Conservation (phyloP, 2,797 vertebrate species). For the Nasua narica region DNA sequence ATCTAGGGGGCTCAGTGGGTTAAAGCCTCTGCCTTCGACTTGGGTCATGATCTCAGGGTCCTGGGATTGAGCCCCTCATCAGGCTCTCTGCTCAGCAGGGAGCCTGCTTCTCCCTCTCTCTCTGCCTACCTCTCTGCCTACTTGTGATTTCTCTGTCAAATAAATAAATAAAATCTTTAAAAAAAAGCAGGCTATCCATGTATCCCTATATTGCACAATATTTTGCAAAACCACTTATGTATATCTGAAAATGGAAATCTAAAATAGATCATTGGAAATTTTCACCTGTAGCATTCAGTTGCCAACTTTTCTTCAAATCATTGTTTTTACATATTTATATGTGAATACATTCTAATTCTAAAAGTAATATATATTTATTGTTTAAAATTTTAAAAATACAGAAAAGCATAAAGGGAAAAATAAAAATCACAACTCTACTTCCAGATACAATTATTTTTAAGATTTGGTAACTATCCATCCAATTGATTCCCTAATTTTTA, state of each 20-base stretch:
- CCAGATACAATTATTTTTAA: not conserved
- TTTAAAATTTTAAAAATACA: not conserved
- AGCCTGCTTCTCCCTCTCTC: too few species aligned
- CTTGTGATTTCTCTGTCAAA: too few species aligned
- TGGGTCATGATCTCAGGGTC: too few species aligned
- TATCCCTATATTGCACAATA: not conserved
- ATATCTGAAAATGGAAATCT: not conserved
- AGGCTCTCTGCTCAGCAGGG: too few species aligned
- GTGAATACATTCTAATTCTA: not conserved
- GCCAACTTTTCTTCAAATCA: not conserved
- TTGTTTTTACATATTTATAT: conserved; percentile 13
- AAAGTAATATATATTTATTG: not conserved
- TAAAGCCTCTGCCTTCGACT: too few species aligned
- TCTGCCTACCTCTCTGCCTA: too few species aligned
- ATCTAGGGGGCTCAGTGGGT: too few species aligned
- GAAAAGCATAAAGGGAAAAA: not conserved
- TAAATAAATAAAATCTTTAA: too few species aligned
- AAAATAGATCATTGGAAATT: not conserved
- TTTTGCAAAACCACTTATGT: not conserved
- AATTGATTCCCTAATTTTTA: not conserved
- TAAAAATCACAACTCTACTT: not conserved
- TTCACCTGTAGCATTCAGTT: not conserved
- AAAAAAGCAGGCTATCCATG: not conserved
- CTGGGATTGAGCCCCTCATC: too few species aligned
- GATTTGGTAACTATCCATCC: not conserved